These are phyloP conservation scores for Operophtera brumata DNA, from an alignment of 2,888 invertebrate species.

Conservation along the genomic window DNA sequence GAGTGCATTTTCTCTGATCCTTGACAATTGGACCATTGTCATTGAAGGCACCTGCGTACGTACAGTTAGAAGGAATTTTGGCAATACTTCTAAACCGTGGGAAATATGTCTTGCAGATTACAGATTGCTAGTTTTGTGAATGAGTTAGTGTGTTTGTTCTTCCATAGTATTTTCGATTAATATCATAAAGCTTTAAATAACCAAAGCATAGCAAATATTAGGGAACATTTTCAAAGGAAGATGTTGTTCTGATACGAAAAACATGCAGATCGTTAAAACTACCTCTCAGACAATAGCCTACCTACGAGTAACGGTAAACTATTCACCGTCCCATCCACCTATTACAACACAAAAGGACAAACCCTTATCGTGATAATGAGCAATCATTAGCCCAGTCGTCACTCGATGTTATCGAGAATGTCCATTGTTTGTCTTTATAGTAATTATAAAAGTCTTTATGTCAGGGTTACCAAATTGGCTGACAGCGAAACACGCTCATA, in stretches of 20 bases:
- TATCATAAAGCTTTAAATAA: too few species aligned
- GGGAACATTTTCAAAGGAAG: too few species aligned
- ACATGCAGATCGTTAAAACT: neutral
- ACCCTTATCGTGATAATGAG: constrained; percentile 28
- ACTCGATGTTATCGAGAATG: constrained; percentile 37
- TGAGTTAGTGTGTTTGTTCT: neutral
- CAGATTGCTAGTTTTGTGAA: neutral
- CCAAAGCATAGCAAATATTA: too few species aligned
- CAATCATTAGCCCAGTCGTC: constrained; percentile 39
- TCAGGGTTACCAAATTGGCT: constrained; percentile 7
- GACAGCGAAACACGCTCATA: neutral
- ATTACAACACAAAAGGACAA: constrained; percentile 25
- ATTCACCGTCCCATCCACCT: constrained; percentile 6
- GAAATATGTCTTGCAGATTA: constrained; percentile 42
- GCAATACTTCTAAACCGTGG: constrained; percentile 58
- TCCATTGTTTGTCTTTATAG: constrained; percentile 39
- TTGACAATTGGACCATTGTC: constrained; percentile 38
- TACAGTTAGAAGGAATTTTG: constrained; percentile 49
- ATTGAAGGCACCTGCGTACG: constrained; percentile 59
- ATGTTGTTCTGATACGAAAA: too few species aligned
- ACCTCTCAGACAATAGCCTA: constrained; percentile 1
- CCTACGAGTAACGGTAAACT: constrained; percentile 11
- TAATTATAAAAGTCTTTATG: constrained; percentile 21
- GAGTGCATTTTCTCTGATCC: constrained; percentile 28
- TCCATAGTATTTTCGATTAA: too few species aligned